Base-by-base conservation (phyloP, 2,113 vertebrate species). In the Atrichornis clamosus region DNA sequence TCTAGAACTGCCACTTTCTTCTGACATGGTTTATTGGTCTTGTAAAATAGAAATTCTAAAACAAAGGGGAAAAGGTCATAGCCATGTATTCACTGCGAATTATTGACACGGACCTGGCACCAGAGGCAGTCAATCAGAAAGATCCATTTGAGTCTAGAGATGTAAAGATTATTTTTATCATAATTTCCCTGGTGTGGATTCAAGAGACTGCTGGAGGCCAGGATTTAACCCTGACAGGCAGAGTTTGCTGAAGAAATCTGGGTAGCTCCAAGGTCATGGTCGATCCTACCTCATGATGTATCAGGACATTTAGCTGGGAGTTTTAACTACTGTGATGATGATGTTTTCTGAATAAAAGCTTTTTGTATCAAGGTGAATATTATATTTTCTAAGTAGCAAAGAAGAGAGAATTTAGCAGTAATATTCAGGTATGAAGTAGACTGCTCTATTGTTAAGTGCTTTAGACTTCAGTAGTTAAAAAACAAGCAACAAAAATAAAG, bases 151-250 rank as follows among this genome's bases (percentile, higher is more conserved):
- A 82, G 74, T 56, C 83, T 87, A 27, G n/a, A 95, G 88, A 87
- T 90, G 37, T 92, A 95, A 95, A 89, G 91, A 95, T 95, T 95
- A 90, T 93, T 93, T 97, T 96, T 92, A 94, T 89, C 91, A 87
- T 91, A 81, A 95, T 95, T 97, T 95, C 68, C 62, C 47, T 41
- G n/a, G 58, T 52, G 47, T 79, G 58, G 30, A 92, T 83, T 92
- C 72, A 63, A 90, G 77, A 73, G 69, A 47, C 63, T 93, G 59
- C 56, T 89, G 65, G 52, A 95, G 68, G 41, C 63, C 64, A 32
- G 44, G n/a, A 84, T 80, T 94, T 93, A 92, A 89, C 56, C 41
- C 52, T 84, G 52, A 69, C 63, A 90, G 47, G 41, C 42, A 80
- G 30, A 67, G 50, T 63, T 52, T 89, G 44, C 44, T n/a, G 55